A percentile compares a stretch with the other conserved stretches of the same genome.
These are phyloP conservation scores for Spinus olivaceus DNA, from an alignment of 2,797 vertebrate species.

Conservation along the genomic window DNA sequence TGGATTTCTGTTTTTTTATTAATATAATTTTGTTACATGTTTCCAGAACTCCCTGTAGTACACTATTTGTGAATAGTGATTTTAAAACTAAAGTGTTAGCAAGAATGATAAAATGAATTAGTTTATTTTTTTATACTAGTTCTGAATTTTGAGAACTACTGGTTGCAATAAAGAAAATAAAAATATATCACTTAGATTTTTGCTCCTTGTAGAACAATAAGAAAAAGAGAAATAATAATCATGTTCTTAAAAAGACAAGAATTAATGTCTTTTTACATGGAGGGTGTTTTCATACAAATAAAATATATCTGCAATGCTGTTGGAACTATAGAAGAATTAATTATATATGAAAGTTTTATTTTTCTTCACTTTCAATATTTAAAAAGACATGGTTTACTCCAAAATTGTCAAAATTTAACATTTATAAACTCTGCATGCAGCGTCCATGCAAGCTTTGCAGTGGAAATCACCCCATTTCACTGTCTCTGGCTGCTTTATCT, in stretches of 20 bases:
- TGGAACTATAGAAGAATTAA: background rate
- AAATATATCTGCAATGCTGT: background rate
- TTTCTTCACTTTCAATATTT: background rate
- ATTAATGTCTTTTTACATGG: background rate
- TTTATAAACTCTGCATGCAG: rapidly evolving
- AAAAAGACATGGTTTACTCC: background rate
- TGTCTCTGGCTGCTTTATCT: rapidly evolving
- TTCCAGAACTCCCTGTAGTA: background rate
- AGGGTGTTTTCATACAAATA: background rate
- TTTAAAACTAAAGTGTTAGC: background rate
- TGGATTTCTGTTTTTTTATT: too few species aligned
- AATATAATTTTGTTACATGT: background rate
- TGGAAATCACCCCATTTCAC: background rate
- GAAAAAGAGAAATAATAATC: background rate
- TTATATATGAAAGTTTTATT: background rate
- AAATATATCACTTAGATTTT: background rate
- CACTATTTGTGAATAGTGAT: background rate
- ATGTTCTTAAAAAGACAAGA: background rate
- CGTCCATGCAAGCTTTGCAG: background rate
- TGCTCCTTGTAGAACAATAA: background rate
- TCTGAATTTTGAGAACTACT: background rate
- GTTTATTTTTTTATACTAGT: background rate
- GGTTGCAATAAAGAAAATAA: background rate
- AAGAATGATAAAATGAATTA: background rate
- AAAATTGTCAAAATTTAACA: background rate